phyloP scores from a whole-genome alignment of 2,113 vertebrate genomes.

The Corynorhinus townsendii region DNA sequence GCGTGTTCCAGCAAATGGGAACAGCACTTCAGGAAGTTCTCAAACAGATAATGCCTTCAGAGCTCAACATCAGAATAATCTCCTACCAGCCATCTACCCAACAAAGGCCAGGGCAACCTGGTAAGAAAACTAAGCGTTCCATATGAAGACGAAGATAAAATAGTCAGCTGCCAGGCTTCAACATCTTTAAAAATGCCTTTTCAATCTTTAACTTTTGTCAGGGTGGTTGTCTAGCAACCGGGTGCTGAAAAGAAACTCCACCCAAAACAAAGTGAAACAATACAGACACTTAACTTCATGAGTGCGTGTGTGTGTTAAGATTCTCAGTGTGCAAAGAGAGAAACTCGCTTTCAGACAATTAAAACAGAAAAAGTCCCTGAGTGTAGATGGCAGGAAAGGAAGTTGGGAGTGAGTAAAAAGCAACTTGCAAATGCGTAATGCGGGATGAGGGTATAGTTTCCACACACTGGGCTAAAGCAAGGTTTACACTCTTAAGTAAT shows the following conservation, averaged over 20 bases:
- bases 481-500: constrained; percentile 95
- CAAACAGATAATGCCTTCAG: constrained; percentile 56
- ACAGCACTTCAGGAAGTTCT: constrained; percentile 59
- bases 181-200: constrained; percentile 82
- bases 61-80: constrained; percentile 58
- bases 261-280: constrained; percentile 83
- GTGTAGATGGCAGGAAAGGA: constrained; percentile 82
- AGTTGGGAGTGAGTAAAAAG: constrained; percentile 80
- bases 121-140: constrained; percentile 66
- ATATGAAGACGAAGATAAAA: constrained; percentile 76
- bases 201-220: constrained; percentile 79
- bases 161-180: constrained; percentile 76
- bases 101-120: constrained; percentile 50
- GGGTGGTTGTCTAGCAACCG: constrained; percentile 83
- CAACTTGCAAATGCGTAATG: constrained; percentile 85
- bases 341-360: constrained; percentile 73
- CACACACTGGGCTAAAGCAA: constrained; percentile 90
- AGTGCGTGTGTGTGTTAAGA: constrained; percentile 8
- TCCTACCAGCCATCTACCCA: constrained; percentile 36
- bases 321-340: constrained; percentile 64
- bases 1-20: constrained; percentile 67
- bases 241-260: constrained; percentile 80
- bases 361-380: constrained; percentile 78
- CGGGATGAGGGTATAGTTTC: constrained; percentile 91
- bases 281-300: constrained; percentile 69